A percentile compares a stretch with the other conserved stretches of the same genome.
These are phyloP conservation scores for Nibea albiflora DNA, from an alignment of 2,113 vertebrate genomes.

Conservation along the genomic window DNA sequence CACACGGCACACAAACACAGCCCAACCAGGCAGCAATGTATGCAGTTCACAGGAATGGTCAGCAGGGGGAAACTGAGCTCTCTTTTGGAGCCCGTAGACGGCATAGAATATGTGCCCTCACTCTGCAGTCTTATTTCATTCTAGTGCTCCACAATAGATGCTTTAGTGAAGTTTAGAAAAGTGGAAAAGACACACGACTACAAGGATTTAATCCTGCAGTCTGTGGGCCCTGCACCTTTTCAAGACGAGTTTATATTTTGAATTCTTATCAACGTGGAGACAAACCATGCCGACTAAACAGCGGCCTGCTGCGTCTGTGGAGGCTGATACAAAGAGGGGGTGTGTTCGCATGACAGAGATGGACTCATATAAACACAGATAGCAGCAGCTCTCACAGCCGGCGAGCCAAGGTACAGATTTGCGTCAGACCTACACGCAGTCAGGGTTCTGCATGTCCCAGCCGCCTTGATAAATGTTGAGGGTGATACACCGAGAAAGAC, in stretches of 20 bases:
- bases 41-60: constrained; percentile 41
- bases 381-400: constrained; percentile 57
- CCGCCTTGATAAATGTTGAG: constrained; percentile 61
- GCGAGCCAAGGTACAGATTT: constrained; percentile 78
- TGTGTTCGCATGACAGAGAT: constrained; percentile 61
- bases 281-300: constrained; percentile 73
- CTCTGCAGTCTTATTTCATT: background rate
- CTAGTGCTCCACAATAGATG: background rate
- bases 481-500: constrained; percentile 32
- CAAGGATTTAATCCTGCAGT: background rate
- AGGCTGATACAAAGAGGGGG: constrained; percentile 52
- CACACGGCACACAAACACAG: background rate
- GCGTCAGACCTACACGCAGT: constrained; percentile 73
- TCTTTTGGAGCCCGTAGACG: background rate
- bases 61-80: constrained; percentile 56
- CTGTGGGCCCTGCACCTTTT: background rate
- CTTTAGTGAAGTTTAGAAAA: background rate
- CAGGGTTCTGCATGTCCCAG: constrained; percentile 69
- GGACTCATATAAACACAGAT: constrained; percentile 72
- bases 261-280: constrained; percentile 51
- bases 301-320: constrained; percentile 76
- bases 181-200: background rate
- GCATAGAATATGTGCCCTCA: background rate
- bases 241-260: constrained; percentile 47
- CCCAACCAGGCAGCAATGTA: background rate